Base-by-base conservation (phyloP, 2,888 invertebrate genomes). In the Trachelus tabidus region DNA sequence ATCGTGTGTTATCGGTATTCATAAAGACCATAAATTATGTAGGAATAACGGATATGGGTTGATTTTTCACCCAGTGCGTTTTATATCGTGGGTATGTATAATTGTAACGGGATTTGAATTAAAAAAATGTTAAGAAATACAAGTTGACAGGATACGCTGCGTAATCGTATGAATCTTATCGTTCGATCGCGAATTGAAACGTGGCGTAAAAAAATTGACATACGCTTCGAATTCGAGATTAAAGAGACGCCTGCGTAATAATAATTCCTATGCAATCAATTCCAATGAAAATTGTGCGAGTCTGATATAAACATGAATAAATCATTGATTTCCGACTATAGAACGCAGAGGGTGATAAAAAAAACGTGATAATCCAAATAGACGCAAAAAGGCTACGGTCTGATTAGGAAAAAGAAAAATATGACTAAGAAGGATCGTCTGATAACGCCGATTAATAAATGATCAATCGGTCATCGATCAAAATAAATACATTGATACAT, bases 401-500 rank as follows among this genome's bases (percentile, higher is more conserved):
- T 9, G 56, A 56, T 56, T 56, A 56, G 40, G 9, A 15, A 4
- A 23, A 40, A 15, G 23, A 56, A 23, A 56, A 56, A 56, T 56
- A 56, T 56, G 56, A 56, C 23, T 23, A 56, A 56, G 56, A 23
- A 56, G 56, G 56, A 56, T 56, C 6, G 23, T 23, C 37, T 71
- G 76, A 69, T 69, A 76, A 15, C 34, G 69, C 71, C 40, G 69
- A 34, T 37, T 69, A 76, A 69, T 35, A 71, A 69, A 76, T 37
- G 31, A 71, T 69, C 69, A 40, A 76, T 76, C 37, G 76, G 73
- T 34, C 56, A 76, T 56, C 56, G 56, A 76, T 76, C 11, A 9
- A 73, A 76, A 76, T 73, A 56, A 76, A 76, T 76, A 76, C 76
- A 73, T 73, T 68, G 56, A 76, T 56, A 76, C 76, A 76, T 76